These are phyloP conservation scores for Manduca sexta DNA, from an alignment of 1,140 invertebrate species.

Conservation along the genomic window DNA sequence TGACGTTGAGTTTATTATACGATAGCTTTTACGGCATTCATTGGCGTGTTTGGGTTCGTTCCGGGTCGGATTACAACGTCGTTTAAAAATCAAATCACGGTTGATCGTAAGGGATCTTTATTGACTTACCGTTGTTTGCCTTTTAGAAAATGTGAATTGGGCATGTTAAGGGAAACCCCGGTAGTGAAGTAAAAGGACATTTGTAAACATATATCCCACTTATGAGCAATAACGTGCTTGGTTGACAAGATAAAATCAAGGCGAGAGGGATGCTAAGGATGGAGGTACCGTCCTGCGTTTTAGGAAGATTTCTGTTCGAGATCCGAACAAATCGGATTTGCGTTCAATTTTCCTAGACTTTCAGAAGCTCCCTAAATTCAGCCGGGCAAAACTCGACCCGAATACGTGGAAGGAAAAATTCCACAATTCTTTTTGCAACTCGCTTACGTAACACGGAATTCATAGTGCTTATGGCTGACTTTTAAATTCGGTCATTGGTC, in stretches of 20 bases:
- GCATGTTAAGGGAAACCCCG: no score
- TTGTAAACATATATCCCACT: not conserved
- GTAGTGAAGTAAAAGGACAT: not conserved
- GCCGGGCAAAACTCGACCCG: constrained; percentile 39
- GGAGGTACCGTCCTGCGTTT: constrained; percentile 36
- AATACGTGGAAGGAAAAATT: constrained; percentile 41
- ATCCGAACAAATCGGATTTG: constrained; percentile 63
- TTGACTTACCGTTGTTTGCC: no score
- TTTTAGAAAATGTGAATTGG: no score
- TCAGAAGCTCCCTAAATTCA: constrained; percentile 41
- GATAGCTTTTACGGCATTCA: no score
- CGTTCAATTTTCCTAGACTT: constrained; percentile 64
- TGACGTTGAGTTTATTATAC: no score
- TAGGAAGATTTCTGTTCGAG: constrained; percentile 33
- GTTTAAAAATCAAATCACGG: no score
- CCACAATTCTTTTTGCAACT: constrained; percentile 24
- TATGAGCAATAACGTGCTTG: not conserved
- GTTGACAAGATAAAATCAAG: not conserved
- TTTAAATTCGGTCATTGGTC: no score
- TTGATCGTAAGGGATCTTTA: no score
- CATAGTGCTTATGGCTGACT: constrained; percentile 29
- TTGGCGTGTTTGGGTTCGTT: no score
- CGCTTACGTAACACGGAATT: constrained; percentile 31
- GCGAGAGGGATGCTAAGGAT: not conserved
- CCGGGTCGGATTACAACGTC: no score